Conservation (phyloP, 1,140 invertebrate species). For the Drosophila pseudoananassae region DNA sequence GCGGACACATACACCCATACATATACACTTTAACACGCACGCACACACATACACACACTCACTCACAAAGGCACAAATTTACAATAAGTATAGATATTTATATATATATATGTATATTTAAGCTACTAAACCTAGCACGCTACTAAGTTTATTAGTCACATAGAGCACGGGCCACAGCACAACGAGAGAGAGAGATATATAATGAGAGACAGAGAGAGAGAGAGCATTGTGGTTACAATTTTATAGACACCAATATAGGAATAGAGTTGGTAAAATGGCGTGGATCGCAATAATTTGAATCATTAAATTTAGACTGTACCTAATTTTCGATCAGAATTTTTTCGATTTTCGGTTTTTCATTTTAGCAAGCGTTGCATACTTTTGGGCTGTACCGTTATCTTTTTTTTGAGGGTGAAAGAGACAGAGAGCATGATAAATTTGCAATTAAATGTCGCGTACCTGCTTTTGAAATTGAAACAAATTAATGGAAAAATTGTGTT, state of each 20-base stretch:
- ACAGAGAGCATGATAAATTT: slow-evolving; percentile 67
- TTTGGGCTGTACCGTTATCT: slow-evolving; percentile 53
- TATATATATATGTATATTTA: slow-evolving; percentile 43
- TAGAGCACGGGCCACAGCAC: slow-evolving; percentile 75
- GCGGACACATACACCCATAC: slow-evolving; percentile 1
- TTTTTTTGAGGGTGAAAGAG: slow-evolving; percentile 39
- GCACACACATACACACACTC: slow-evolving; percentile 32
- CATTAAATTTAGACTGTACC: slow-evolving; percentile 68
- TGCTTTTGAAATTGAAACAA: slow-evolving; percentile 67
- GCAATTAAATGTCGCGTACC: slow-evolving; percentile 73
- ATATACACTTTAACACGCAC: slow-evolving; percentile 37
- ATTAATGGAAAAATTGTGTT: slow-evolving; percentile 68
- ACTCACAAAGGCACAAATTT: slow-evolving; percentile 26
- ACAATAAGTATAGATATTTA: slow-evolving; percentile 21
- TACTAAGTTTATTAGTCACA: slow-evolving; percentile 69
- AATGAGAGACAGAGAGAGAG: slow-evolving; percentile 54
- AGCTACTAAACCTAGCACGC: slow-evolving; percentile 78
- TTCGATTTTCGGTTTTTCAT: slow-evolving; percentile 33
- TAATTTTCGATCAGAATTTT: slow-evolving; percentile 57
- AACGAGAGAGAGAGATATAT: slow-evolving; percentile 56
- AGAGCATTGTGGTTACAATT: slow-evolving; percentile 69
- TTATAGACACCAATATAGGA: slow-evolving; percentile 74
- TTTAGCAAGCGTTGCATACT: slow-evolving; percentile 72
- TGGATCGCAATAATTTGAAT: slow-evolving; percentile 48
- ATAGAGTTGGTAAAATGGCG: slow-evolving; percentile 47